Conservation (phyloP, 1,140 invertebrate species). For the Chlorops oryzae region DNA sequence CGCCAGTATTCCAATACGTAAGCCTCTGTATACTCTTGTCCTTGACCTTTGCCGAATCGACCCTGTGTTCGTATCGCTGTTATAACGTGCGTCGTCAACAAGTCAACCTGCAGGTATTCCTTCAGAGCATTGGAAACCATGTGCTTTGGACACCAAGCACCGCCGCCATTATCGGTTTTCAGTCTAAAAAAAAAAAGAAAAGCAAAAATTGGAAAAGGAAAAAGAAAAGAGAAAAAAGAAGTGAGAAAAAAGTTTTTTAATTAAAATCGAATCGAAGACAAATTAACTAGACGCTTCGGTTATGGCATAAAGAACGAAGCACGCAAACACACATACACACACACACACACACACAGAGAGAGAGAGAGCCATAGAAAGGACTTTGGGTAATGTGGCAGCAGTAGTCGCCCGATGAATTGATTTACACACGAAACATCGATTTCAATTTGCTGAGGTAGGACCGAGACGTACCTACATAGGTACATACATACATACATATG, state of each 20-base stretch:
- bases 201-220: constrained; percentile 16
- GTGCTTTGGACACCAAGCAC: constrained; percentile 89
- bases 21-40: constrained; percentile 83
- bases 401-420: too few species aligned
- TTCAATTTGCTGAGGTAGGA: too few species aligned
- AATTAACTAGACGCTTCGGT: too few species aligned
- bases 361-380: too few species aligned
- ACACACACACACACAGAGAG: too few species aligned
- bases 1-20: constrained; percentile 91
- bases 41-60: constrained; percentile 87
- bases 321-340: too few species aligned
- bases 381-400: too few species aligned
- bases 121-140: constrained; percentile 78
- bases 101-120: constrained; percentile 86
- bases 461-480: too few species aligned
- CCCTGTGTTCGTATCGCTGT: constrained; percentile 85
- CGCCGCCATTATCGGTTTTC: constrained; percentile 79
- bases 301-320: too few species aligned
- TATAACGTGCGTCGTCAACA: constrained; percentile 70
- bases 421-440: too few species aligned
- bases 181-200: constrained; percentile 60
- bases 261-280: not conserved
- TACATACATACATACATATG: too few species aligned
- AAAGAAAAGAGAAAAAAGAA: not conserved
- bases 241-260: not conserved